phyloP scores from a whole-genome alignment of 2,888 invertebrate species.

The Aricia artaxerxes region DNA sequence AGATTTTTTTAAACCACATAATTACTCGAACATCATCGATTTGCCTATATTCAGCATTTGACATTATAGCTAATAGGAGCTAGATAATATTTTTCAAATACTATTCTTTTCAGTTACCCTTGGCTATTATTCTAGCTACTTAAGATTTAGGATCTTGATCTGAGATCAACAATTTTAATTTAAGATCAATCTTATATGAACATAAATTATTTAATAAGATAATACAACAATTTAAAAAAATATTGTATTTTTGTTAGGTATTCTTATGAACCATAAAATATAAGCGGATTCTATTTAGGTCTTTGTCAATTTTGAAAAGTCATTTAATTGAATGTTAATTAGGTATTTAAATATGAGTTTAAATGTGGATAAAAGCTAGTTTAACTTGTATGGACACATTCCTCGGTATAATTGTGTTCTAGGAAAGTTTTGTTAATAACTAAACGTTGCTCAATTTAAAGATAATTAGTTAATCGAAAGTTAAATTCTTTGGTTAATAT shows the following conservation, averaged over 20 bases:
- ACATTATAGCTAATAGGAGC: not conserved
- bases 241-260: not conserved
- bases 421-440: constrained; percentile 19
- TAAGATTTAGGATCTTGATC: too few relatives aligned
- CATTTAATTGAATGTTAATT: constrained; percentile 16
- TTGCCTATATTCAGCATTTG: not conserved
- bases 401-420: constrained; percentile 8
- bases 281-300: not conserved
- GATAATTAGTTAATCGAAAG: constrained; percentile 21
- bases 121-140: not conserved
- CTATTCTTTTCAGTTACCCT: not conserved
- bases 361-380: constrained; percentile 27
- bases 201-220: not conserved
- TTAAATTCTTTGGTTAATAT: not conserved
- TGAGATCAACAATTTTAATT: not conserved
- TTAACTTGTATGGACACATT: constrained; percentile 18
- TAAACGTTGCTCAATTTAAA: constrained; percentile 12
- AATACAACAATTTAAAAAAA: too few relatives aligned
- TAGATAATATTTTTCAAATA: not conserved
- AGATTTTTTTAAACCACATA: not conserved
- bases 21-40: not conserved
- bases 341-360: constrained; percentile 10
- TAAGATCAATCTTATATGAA: not conserved
- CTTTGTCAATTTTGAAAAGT: not conserved
- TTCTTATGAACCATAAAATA: not conserved